Percentiles rank a stretch among this genome's conserved stretches.
Conservation (phyloP, 2,113 vertebrate species). For the Origma solitaria region DNA sequence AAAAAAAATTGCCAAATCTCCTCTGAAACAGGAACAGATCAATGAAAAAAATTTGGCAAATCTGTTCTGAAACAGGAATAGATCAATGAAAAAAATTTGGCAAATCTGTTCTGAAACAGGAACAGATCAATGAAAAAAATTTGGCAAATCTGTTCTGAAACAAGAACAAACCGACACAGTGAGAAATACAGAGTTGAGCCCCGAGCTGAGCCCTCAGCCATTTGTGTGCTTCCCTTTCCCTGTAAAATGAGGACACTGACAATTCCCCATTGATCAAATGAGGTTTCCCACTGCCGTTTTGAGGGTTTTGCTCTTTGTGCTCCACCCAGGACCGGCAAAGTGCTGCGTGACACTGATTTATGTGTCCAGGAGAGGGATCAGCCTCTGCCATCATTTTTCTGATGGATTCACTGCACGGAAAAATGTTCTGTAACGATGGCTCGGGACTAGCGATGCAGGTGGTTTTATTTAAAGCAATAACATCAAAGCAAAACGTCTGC, state of each 20-base stretch:
- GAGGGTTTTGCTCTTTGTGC: background rate
- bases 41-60: background rate
- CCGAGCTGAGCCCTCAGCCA: background rate
- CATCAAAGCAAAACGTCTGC: constrained; percentile 57
- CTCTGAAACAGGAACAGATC: constrained; percentile 19
- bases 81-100: too few relatives aligned
- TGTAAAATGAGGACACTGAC: background rate
- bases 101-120: background rate
- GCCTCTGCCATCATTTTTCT: background rate
- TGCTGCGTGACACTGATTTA: background rate
- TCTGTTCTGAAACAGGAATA: too few relatives aligned
- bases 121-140: background rate
- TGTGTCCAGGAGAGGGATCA: background rate
- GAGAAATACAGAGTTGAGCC: background rate
- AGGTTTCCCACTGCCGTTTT: background rate
- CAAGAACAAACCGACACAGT: background rate
- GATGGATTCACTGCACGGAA: background rate
- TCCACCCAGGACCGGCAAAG: background rate
- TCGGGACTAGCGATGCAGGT: constrained; percentile 17
- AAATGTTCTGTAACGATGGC: background rate
- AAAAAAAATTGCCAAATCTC: too few relatives aligned
- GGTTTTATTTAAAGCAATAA: constrained; percentile 59
- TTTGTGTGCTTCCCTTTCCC: background rate
- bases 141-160: too few relatives aligned
- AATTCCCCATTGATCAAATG: background rate